Evolutionary conservation across 2,113 vertebrate genomes (phyloP).

Genomic region (Lanius ludovicianus): DNA sequence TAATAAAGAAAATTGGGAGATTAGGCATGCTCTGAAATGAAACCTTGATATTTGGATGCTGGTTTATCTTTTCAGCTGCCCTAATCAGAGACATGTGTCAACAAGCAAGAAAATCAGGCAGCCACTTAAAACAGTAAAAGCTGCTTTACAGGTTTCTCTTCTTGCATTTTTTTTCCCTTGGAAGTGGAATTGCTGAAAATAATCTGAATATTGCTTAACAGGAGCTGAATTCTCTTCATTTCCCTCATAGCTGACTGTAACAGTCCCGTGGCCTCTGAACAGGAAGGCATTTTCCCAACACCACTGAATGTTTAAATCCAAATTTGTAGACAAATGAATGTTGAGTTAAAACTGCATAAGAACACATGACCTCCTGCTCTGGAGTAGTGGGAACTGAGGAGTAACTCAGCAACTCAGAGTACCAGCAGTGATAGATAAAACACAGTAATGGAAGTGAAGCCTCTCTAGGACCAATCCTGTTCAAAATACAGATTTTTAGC

Average conservation of each 20-base stretch:
- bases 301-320: background rate
- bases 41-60: background rate
- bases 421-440: background rate
- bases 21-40: background rate
- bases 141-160: slow-evolving; percentile 51
- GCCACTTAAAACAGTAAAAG: slow-evolving; percentile 6
- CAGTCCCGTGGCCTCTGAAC: background rate
- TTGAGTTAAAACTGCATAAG: background rate
- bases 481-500: background rate
- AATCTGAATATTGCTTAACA: slow-evolving; percentile 11
- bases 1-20: background rate
- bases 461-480: background rate
- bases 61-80: slow-evolving; percentile 13
- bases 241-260: background rate
- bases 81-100: slow-evolving; percentile 2
- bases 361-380: background rate
- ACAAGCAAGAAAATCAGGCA: slow-evolving; percentile 46
- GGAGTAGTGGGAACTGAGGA: background rate
- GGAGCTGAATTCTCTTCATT: slow-evolving; percentile 23
- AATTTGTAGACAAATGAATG: background rate
- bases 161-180: background rate
- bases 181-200: slow-evolving; percentile 6
- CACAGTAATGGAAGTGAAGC: background rate
- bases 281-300: background rate
- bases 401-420: background rate